phyloP scores from a whole-genome alignment of 2,888 invertebrate species.

The Sepiola atlantica region DNA sequence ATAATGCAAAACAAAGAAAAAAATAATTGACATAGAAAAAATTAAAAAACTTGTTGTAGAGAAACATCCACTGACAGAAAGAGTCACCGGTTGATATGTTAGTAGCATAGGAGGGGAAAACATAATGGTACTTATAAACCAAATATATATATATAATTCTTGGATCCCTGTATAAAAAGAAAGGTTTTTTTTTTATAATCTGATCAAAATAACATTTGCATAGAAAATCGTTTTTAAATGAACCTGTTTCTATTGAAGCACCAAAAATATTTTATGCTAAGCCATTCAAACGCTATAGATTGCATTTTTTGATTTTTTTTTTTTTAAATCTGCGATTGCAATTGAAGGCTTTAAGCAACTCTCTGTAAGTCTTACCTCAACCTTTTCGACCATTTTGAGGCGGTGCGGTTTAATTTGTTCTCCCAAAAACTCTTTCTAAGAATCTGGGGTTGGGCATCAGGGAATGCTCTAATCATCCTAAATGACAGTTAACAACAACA shows the following conservation, averaged over 20 bases:
- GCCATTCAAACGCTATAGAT: neutral
- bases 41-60: too few species aligned
- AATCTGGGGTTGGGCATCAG: neutral
- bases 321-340: neutral
- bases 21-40: neutral
- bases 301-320: neutral
- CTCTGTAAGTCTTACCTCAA: neutral
- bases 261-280: neutral
- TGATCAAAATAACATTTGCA: neutral
- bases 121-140: too few species aligned
- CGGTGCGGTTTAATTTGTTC: neutral
- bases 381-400: neutral
- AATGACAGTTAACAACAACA: neutral
- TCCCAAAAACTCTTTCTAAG: neutral
- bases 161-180: too few species aligned
- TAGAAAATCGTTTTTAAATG: neutral
- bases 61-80: too few species aligned
- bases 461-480: neutral
- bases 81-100: too few species aligned
- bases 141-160: too few species aligned
- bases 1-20: neutral
- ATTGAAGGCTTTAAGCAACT: neutral
- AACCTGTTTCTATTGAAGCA: neutral
- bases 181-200: neutral
- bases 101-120: too few species aligned